Evolutionary conservation across 2,113 vertebrate species (phyloP), one percentile per base, ranked within the genome.

Genomic region (Colistium nudipinnis): DNA sequence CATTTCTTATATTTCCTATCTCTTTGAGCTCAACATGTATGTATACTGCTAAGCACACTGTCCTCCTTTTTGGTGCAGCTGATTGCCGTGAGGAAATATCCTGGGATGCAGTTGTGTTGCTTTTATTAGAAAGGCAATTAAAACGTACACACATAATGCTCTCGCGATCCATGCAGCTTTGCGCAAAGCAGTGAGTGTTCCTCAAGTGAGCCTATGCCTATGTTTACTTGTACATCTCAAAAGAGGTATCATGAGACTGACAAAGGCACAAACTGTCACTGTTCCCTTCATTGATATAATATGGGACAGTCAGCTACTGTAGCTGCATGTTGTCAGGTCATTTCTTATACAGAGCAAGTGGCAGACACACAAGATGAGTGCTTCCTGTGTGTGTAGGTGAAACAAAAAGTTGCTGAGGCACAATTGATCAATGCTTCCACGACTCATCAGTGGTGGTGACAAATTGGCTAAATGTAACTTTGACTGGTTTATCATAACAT

Each of bases 241-340:
- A 22, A 16, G 31, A 28, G 47, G 24, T 47, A 20, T 45, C 13
- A 41, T 61, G 27, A 60, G 14, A 73, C 12, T 35, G 51, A 55
- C 48, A 62, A 10, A 51, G 25, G 31, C 10, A 2, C n/a, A 36
- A 20, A 33, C 33, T 28, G 54, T 47, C 20, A 44, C 14, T 28
- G 25, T 36, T 57, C 36, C 25, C 13, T n/a, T 56, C 31, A 43
- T 16, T 52, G 36, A 51, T 74, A 61, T 36, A 49, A 71, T 25
- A 17, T 33, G 63, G 24, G n/a, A 16, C 41, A n/a, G 28, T 36
- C 52, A 52, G 63, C 63, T 53, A 51, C 66, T 61, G 72, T 11
- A 57, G 62, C 74, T 53, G 16, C 44, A n/a, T 5, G 22, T 22
- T 44, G 67, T 76, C 62, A 70, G 60, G 57, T 78, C 57, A 76